Base-by-base conservation (phyloP, 2,888 invertebrate species). In the Achlya flavicornis region DNA sequence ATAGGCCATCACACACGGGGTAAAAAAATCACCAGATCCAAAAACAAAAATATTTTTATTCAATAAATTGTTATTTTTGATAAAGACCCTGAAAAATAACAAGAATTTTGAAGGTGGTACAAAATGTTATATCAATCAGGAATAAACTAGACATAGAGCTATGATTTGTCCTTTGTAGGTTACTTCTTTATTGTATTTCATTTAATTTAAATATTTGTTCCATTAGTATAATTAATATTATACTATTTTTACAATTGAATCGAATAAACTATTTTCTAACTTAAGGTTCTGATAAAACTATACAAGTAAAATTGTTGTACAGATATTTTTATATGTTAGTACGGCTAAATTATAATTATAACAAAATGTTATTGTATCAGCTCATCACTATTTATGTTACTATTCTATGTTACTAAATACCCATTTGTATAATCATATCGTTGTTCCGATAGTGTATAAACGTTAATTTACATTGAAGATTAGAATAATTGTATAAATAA, bases 1-100 rank as follows among this genome's bases (percentile, higher is more conserved):
- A 82, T 82, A 82, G 82, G 83, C 74, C 75, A 79, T 41, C 79
- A 72, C 73, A 70, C 75, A 73, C 79, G 4, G 32, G 41, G 32
- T 74, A 68, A 72, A 66, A 8, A 41, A 0, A 46, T 46, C 6
- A n/a, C n/a, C 1, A 46, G 14, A 41, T 11, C 41, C 41, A 43
- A 1, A 6, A 35, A 3, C 14, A 43, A 43, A 43, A 43, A 43
- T 14, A 43, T 14, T 43, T 43, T 43, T 4, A 43, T 6, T 38
- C 2, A 41, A 41, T 41, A 43, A 43, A 43, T 43, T 12, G 12
- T 43, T 43, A 43, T 43, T 35, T 7, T 35, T 6, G n/a, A n/a
- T n/a, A n/a, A n/a, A n/a, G n/a, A n/a, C 35, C 4, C 35, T 35
- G 10, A 38, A 38, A 10, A 10, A 38, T 38, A 38, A 10, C 10